Evolutionary conservation across 2,113 vertebrate species (phyloP).

Genomic region (Pelvicachromis taeniatus): DNA sequence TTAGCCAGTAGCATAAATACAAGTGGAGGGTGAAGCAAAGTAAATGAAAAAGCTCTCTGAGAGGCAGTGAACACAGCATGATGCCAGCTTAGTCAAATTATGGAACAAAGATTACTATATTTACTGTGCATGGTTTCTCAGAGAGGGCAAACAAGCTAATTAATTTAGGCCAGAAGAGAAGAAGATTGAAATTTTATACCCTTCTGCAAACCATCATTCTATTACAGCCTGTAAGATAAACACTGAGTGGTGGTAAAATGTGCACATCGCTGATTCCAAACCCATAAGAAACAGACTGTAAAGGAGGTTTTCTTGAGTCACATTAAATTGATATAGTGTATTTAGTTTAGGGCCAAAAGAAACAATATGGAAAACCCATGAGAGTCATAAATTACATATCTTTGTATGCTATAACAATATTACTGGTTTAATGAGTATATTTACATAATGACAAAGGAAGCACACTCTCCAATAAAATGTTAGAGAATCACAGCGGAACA

Average conservation of each 20-base stretch:
- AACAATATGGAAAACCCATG: neutral
- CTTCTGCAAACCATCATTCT: constrained; percentile 19
- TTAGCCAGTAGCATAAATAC: neutral
- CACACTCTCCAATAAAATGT: constrained; percentile 53
- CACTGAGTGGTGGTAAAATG: constrained; percentile 16
- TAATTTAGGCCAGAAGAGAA: constrained; percentile 26
- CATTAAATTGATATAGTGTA: neutral
- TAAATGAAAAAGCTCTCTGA: constrained; percentile 3
- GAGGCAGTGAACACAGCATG: constrained; percentile 9
- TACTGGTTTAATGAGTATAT: neutral
- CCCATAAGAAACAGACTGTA: neutral
- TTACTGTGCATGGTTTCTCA: constrained; percentile 22
- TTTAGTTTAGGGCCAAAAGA: neutral
- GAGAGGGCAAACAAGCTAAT: constrained; percentile 17
- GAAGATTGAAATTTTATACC: constrained; percentile 32
- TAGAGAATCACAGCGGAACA: constrained; percentile 54
- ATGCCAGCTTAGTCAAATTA: constrained; percentile 9
- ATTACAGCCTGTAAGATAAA: constrained; percentile 27
- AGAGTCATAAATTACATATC: neutral
- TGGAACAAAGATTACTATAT: constrained; percentile 31
- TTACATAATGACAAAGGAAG: constrained; percentile 44
- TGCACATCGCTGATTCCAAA: constrained; percentile 19
- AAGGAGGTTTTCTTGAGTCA: neutral
- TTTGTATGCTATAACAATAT: neutral
- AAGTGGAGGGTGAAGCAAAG: neutral